Base-by-base conservation (phyloP, 2,113 vertebrate species). In the Uropsilus gracilis region DNA sequence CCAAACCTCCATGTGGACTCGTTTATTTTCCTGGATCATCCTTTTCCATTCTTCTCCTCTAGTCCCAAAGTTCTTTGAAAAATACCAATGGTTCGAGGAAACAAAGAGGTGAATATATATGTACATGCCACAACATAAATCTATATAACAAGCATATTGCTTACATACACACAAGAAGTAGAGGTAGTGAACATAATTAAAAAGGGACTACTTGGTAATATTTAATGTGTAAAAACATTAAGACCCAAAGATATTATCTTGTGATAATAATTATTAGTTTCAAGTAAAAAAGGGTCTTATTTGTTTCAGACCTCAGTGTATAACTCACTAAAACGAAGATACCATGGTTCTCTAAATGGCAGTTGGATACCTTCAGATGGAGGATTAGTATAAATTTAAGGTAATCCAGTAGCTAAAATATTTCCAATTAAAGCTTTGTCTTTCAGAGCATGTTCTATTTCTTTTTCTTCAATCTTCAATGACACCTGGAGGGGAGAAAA, bases 381-480 rank as follows among this genome's bases (percentile, higher is more conserved):
- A 24, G 7, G 26, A 9, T 63, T 69, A 42, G 53, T 57, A 73
- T 14, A 77, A 34, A 22, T 22, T 80, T 91, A 99, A 8, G 97
- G 97, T 85, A 99, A 98, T 2, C 99, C 99, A 9, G 96, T 98
- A 2, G 98, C 98, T 63, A 99, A 97, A 97, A 99, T 99, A 97
- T 98, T 99, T 69, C 99, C 99, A 89, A 99, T 94, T 73, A 99
- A 98, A 0, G 97, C 97, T 0, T 96, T 98, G 64, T 99, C 99
- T 96, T 99, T 99, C 95, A 99, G 98, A 8, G 99, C 98, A 48
- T 99, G 99, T 77, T 99, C 99, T 2, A 99, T 96, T 0, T 99
- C 99, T 14, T 97, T 98, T 98, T 99, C 99, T 80, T 99, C 99
- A 84, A 99, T 98, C 98, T 98, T 99, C 97, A 99, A 97, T 48